Evolutionary conservation across 1,140 invertebrate species (phyloP).

Genomic region (Apis florea): DNA sequence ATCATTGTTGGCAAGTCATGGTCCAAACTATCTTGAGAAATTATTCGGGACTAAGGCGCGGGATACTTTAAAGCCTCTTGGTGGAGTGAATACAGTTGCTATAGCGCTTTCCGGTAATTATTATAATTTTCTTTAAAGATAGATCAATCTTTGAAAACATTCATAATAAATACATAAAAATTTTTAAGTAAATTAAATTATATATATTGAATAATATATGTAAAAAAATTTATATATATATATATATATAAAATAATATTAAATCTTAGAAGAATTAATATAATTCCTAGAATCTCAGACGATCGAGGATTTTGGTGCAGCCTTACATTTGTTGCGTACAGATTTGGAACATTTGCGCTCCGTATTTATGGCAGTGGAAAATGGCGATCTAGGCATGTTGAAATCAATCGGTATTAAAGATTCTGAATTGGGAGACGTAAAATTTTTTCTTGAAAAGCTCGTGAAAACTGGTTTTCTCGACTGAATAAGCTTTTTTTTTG

Average conservation of each 20-base stretch:
- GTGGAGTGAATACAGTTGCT: constrained; percentile 96
- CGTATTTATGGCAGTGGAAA: constrained; percentile 98
- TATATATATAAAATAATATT: too few relatives aligned
- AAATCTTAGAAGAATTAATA: background rate
- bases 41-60: constrained; percentile 96
- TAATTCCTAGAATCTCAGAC: constrained; percentile 93
- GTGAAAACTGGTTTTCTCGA: constrained; percentile 98
- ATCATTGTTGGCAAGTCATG: constrained; percentile 94
- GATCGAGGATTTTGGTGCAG: constrained; percentile 95
- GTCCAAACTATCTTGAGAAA: constrained; percentile 97
- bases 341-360: constrained; percentile 95
- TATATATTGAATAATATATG: too few relatives aligned
- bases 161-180: background rate
- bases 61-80: constrained; percentile 92
- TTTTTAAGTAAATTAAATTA: too few relatives aligned
- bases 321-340: constrained; percentile 91
- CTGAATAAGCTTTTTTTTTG: constrained; percentile 81
- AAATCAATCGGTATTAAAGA: constrained; percentile 97
- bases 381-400: constrained; percentile 95
- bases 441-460: constrained; percentile 98
- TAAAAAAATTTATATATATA: too few relatives aligned
- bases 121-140: background rate
- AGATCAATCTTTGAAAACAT: background rate
- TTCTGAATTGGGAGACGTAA: constrained; percentile 97
- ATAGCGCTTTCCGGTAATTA: constrained; percentile 94